Evolutionary conservation across 1,140 invertebrate species (phyloP).

Genomic region (Apis cerana): DNA sequence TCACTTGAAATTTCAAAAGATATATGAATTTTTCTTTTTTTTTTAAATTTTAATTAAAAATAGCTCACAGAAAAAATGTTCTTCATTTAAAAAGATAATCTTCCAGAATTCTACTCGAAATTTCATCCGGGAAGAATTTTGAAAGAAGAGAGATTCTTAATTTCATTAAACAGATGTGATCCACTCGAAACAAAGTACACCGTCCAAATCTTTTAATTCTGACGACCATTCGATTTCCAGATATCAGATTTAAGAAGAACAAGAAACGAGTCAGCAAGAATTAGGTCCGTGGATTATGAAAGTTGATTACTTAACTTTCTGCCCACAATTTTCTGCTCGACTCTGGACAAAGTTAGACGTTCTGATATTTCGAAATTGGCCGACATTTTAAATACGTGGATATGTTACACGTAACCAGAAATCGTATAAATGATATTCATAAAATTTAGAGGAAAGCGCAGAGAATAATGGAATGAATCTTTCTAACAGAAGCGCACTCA

Average conservation of each 20-base stretch:
- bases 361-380: neutral
- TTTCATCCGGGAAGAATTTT: neutral
- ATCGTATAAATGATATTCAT: neutral
- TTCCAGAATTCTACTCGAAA: neutral
- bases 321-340: neutral
- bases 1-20: no score
- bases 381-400: neutral
- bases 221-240: neutral
- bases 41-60: neutral
- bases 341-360: neutral
- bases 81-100: neutral
- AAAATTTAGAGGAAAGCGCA: no score
- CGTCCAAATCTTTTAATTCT: neutral
- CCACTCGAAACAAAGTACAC: neutral
- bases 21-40: no score
- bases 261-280: neutral
- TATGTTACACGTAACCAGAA: neutral
- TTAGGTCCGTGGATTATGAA: neutral
- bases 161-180: neutral
- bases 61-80: neutral
- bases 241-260: neutral
- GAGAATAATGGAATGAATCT: no score
- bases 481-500: no score
- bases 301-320: constrained; percentile 6
- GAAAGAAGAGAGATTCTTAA: neutral